Conservation (phyloP, 1,140 invertebrate genomes). For the Musca domestica region DNA sequence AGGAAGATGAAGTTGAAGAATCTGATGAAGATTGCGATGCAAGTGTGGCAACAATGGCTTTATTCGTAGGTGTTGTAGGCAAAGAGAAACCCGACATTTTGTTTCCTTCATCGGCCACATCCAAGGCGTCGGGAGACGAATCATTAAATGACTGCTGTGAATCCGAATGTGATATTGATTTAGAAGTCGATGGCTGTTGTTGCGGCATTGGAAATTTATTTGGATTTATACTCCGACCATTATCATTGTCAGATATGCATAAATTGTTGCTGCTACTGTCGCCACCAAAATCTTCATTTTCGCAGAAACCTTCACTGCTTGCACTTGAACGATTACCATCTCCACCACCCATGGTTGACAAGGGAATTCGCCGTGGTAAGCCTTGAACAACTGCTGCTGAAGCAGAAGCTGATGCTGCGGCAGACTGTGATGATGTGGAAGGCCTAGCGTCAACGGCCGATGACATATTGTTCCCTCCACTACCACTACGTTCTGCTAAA, state of each 20-base stretch:
- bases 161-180: slow-evolving; percentile 39
- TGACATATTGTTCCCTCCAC: not conserved
- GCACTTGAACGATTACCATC: slow-evolving; percentile 89
- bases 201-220: slow-evolving; percentile 23
- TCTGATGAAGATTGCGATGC: slow-evolving; percentile 21
- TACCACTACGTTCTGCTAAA: slow-evolving; percentile 11
- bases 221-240: slow-evolving; percentile 27
- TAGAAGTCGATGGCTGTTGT: slow-evolving; percentile 3
- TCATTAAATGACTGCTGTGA: slow-evolving; percentile 46
- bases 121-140: slow-evolving; percentile 30
- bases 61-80: slow-evolving; percentile 30
- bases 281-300: slow-evolving; percentile 77
- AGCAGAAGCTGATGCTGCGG: slow-evolving; percentile 19
- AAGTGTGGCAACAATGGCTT: slow-evolving; percentile 6
- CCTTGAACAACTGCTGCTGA: slow-evolving; percentile 7
- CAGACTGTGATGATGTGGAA: slow-evolving; percentile 21
- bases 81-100: slow-evolving; percentile 24
- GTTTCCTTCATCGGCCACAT: not conserved
- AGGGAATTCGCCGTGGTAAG: not conserved
- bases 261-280: slow-evolving; percentile 51
- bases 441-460: not conserved
- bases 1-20: slow-evolving; percentile 43
- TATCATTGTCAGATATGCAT: slow-evolving; percentile 30
- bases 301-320: slow-evolving; percentile 93
- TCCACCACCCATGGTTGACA: slow-evolving; percentile 15